Percentiles rank a stretch among this genome's conserved stretches.
Conservation (phyloP, 2,113 vertebrate genomes). For the Mirza zaza region DNA sequence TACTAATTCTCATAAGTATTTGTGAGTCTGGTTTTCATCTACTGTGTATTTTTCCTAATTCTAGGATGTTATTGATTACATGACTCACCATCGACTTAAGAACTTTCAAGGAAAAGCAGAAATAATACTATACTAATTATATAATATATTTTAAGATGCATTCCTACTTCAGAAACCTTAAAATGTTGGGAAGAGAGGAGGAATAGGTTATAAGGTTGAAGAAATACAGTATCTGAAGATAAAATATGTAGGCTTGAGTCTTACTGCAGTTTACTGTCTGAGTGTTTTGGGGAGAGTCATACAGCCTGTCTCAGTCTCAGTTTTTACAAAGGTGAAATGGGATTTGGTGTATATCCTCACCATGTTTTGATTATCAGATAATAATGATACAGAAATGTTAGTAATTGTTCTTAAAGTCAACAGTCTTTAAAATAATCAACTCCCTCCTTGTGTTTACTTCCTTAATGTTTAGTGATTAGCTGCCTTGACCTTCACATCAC, state of each 20-base stretch:
- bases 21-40: background rate
- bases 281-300: background rate
- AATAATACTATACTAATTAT: background rate
- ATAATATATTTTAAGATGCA: background rate
- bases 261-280: background rate
- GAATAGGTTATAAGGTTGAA: background rate
- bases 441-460: constrained; percentile 54
- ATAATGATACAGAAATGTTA: background rate
- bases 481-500: constrained; percentile 52
- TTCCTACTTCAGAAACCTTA: background rate
- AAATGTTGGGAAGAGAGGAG: background rate
- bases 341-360: background rate
- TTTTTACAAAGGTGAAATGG: background rate
- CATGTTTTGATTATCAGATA: background rate
- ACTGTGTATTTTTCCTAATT: background rate
- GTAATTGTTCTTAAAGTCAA: background rate
- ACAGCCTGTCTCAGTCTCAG: background rate
- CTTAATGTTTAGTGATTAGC: constrained; percentile 64
- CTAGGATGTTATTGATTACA: background rate
- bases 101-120: background rate
- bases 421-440: background rate
- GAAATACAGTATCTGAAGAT: background rate
- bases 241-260: background rate
- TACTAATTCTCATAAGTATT: background rate
- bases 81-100: background rate